phyloP scores from a whole-genome alignment of 2,797 vertebrate genomes.

The Dromococcyx pavoninus region DNA sequence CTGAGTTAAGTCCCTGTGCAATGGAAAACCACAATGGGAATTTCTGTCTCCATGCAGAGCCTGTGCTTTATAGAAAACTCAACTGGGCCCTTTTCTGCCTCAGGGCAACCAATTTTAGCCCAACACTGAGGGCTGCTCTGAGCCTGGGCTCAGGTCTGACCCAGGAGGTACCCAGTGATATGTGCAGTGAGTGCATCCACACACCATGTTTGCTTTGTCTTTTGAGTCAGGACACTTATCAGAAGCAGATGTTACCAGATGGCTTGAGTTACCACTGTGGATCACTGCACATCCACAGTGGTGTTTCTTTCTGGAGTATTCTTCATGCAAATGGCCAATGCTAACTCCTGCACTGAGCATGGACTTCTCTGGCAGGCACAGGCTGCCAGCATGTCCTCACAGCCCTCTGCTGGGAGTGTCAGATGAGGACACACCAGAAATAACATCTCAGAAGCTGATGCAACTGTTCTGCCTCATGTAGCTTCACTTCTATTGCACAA shows the following conservation, averaged over 20 bases:
- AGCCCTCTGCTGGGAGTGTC: not conserved
- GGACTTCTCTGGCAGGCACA: not conserved
- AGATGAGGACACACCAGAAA: not conserved
- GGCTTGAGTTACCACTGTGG: not conserved
- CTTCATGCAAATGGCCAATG: not conserved
- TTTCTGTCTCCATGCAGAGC: not conserved
- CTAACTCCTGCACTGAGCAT: rapidly evolving
- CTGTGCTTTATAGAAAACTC: not conserved
- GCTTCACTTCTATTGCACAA: not conserved
- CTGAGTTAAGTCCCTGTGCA: not conserved
- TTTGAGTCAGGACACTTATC: not conserved
- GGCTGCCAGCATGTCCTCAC: not conserved
- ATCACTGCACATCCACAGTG: not conserved
- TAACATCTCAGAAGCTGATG: not conserved
- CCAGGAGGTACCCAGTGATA: not conserved
- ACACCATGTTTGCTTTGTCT: not conserved
- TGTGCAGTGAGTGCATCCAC: rapidly evolving
- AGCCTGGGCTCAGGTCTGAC: not conserved
- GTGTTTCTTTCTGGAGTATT: not conserved
- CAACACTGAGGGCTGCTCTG: not conserved
- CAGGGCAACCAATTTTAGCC: not conserved
- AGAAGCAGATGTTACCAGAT: not conserved
- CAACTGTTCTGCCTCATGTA: not conserved
- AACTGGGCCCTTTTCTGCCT: not conserved
- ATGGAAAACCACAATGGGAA: not conserved